phyloP scores from a whole-genome alignment of 2,888 invertebrate genomes.

The Criorhina ranunculi region DNA sequence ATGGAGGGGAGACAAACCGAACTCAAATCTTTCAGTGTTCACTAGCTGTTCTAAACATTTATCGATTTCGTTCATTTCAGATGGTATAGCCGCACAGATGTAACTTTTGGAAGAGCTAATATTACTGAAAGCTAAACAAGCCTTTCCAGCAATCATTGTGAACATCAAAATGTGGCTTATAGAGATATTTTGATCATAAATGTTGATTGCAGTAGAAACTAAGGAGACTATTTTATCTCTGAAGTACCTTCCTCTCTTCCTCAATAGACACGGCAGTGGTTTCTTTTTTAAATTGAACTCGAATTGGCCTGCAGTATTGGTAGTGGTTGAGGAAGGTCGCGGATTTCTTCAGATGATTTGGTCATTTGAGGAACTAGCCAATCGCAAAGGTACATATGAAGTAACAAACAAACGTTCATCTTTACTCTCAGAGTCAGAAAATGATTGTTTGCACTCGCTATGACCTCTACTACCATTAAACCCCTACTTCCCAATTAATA shows the following conservation, averaged over 20 bases:
- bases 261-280: conserved; percentile 4
- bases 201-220: neutral
- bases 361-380: neutral
- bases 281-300: neutral
- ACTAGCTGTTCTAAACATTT: conserved; percentile 20
- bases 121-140: conserved; percentile 12
- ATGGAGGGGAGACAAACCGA: conserved; percentile 1
- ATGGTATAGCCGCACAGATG: conserved; percentile 4
- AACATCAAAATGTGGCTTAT: neutral
- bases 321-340: neutral
- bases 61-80: neutral
- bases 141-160: conserved; percentile 16
- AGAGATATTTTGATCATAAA: neutral
- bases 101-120: conserved; percentile 16
- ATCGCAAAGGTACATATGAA: conserved; percentile 15
- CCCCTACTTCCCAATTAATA: no score
- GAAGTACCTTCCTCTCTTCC: conserved; percentile 9
- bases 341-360: neutral
- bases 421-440: neutral
- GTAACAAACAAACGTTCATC: conserved; percentile 2
- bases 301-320: conserved; percentile 6
- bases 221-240: conserved; percentile 21
- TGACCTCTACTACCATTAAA: no score
- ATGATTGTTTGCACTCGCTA: neutral
- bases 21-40: conserved; percentile 15